Evolutionary conservation across 2,888 invertebrate species (phyloP).

Genomic region (Miltochrista miniata): DNA sequence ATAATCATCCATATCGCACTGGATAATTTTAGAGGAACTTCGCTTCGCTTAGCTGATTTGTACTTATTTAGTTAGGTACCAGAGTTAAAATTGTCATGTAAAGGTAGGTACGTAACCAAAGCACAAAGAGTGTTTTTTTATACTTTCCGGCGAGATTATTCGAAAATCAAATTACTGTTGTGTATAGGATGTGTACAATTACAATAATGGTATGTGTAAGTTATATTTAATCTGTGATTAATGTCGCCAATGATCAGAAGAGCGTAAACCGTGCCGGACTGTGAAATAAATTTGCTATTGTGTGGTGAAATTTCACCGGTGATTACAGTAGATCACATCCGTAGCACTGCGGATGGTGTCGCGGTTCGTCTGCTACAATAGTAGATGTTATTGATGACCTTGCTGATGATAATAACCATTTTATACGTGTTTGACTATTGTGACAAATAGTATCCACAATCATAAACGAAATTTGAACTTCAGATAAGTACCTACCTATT

Average conservation of each 20-base stretch:
- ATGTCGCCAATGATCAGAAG: conserved; percentile 60
- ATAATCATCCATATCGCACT: too few relatives aligned
- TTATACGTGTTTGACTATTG: conserved; percentile 11
- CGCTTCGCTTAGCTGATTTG: too few relatives aligned
- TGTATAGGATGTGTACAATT: conserved; percentile 64
- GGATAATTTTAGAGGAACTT: too few relatives aligned
- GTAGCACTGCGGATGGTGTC: conserved; percentile 74
- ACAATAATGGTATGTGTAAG: conserved; percentile 47
- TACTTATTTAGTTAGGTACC: too few relatives aligned
- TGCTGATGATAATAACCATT: conserved; percentile 46
- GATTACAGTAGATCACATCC: conserved; percentile 78
- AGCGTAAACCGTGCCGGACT: conserved; percentile 67
- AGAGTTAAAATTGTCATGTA: neutral
- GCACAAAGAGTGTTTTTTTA: neutral
- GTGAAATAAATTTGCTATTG: conserved; percentile 57
- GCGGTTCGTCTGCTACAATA: conserved; percentile 63
- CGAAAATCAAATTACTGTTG: conserved; percentile 43
- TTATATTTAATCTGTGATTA: conserved; percentile 62
- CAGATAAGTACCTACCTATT: neutral
- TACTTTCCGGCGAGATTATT: conserved; percentile 6
- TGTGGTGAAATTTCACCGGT: conserved; percentile 80
- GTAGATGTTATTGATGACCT: conserved; percentile 53
- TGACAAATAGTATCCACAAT: neutral
- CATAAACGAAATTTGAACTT: conserved; percentile 3
- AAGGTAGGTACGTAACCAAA: neutral